These are phyloP conservation scores for Aradus depressus DNA, from an alignment of 2,888 invertebrate species.

Conservation along the genomic window DNA sequence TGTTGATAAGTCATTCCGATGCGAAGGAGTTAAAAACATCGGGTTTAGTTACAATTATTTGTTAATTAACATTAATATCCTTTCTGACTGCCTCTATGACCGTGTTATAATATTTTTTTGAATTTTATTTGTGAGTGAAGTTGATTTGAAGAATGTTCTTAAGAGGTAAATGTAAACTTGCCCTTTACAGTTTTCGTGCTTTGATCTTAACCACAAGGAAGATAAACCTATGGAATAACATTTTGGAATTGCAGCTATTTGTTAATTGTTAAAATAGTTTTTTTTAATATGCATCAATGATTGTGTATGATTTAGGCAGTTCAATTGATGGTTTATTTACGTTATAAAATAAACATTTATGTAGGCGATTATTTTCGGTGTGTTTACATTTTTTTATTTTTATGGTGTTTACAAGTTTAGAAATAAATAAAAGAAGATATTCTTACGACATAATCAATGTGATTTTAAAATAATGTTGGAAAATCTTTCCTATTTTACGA, in stretches of 20 bases:
- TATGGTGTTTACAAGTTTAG: too few species aligned
- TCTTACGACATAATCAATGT: too few species aligned
- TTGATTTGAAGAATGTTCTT: conserved; percentile 9
- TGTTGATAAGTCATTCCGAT: conserved; percentile 25
- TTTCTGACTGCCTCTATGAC: conserved; percentile 3
- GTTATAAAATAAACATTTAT: conserved; percentile 11
- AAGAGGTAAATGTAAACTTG: conserved; percentile 1
- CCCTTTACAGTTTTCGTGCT: conserved; percentile 10
- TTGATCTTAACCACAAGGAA: conserved; percentile 16
- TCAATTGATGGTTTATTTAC: conserved; percentile 15
- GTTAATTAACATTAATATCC: conserved; percentile 10
- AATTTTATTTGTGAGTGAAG: not conserved
- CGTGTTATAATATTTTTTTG: not conserved
- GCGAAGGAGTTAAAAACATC: conserved; percentile 16
- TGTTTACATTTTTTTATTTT: too few species aligned
- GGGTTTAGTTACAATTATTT: conserved; percentile 11
- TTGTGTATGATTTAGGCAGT: too few species aligned
- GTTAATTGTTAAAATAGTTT: too few species aligned
- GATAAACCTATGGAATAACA: conserved; percentile 10
- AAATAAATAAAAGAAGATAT: too few species aligned
- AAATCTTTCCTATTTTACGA: too few species aligned
- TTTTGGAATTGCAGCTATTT: too few species aligned
- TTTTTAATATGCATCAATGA: too few species aligned
- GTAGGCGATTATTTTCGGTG: conserved; percentile 9
- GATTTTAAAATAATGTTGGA: too few species aligned